phyloP scores from a whole-genome alignment of 2,888 invertebrate species.

The Mythimna albipuncta region DNA sequence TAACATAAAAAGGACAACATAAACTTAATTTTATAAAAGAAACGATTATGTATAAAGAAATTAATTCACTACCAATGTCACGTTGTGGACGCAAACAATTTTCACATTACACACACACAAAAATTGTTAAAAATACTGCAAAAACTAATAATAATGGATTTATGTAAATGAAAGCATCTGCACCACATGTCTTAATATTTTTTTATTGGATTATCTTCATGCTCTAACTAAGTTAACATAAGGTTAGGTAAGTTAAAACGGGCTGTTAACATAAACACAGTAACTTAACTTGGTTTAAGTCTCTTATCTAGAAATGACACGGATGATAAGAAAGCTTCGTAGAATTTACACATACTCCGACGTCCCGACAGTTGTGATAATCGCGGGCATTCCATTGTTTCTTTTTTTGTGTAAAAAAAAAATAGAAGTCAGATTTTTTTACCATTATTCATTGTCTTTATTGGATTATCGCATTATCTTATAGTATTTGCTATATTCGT shows the following conservation, averaged over 20 bases:
- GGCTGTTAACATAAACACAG: constrained; percentile 37
- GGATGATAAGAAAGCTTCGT: constrained; percentile 55
- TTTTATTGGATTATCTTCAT: constrained; percentile 10
- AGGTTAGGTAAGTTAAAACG: background rate
- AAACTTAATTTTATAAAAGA: constrained; percentile 8
- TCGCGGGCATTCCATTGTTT: constrained; percentile 13
- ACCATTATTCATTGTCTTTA: constrained; percentile 53
- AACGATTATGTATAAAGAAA: background rate
- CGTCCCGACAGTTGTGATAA: constrained; percentile 22
- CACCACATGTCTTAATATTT: background rate
- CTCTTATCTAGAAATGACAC: constrained; percentile 56
- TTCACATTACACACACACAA: background rate
- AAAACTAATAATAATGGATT: constrained; percentile 1
- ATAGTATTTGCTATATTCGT: constrained; percentile 63
- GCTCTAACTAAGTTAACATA: constrained; percentile 28
- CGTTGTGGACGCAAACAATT: no score
- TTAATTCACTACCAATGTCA: background rate
- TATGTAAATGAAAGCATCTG: constrained; percentile 3
- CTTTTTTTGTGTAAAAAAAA: background rate
- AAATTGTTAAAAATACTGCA: background rate
- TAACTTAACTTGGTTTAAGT: constrained; percentile 34
- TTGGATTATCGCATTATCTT: constrained; percentile 42
- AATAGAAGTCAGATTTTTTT: background rate
- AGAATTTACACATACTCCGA: constrained; percentile 30
- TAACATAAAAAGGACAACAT: background rate